Evolutionary conservation across 2,888 invertebrate species (phyloP).

Genomic region (Drosophila meridionalis): DNA sequence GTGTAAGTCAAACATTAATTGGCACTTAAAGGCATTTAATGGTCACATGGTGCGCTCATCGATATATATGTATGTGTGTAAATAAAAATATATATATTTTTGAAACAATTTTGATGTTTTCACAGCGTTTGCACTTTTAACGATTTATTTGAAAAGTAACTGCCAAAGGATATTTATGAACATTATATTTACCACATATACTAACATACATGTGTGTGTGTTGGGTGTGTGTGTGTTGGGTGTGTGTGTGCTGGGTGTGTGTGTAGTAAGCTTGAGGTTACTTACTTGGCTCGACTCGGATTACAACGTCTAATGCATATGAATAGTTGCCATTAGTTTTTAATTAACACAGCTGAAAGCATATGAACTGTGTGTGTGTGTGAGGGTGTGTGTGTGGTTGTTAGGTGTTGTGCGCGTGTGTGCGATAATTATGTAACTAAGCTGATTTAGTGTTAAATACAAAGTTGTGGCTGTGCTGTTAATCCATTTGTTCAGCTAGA

Average conservation of each 20-base stretch:
- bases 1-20: slow-evolving; percentile 73
- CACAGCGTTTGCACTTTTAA: slow-evolving; percentile 64
- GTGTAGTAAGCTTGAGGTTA: slow-evolving; percentile 27
- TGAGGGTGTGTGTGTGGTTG: slow-evolving; percentile 16
- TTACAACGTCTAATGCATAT: slow-evolving; percentile 54
- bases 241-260: slow-evolving; percentile 2
- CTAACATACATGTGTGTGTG: slow-evolving; percentile 3
- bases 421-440: slow-evolving; percentile 46
- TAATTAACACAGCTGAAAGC: slow-evolving; percentile 48
- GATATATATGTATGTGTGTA: slow-evolving; percentile 15
- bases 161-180: slow-evolving; percentile 58
- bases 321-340: slow-evolving; percentile 58
- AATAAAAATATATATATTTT: slow-evolving; percentile 15
- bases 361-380: slow-evolving; percentile 19
- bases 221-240: slow-evolving; percentile 2
- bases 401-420: slow-evolving; percentile 7
- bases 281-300: slow-evolving; percentile 53
- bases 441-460: slow-evolving; percentile 52
- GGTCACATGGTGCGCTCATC: slow-evolving; percentile 54
- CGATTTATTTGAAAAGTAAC: slow-evolving; percentile 70
- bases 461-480: slow-evolving; percentile 38
- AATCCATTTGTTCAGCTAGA: slow-evolving; percentile 46
- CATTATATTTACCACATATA: slow-evolving; percentile 21
- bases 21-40: slow-evolving; percentile 77
- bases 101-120: slow-evolving; percentile 76